Base-by-base conservation (phyloP, 2,888 invertebrate species). In the Trichopria drosophilae region DNA sequence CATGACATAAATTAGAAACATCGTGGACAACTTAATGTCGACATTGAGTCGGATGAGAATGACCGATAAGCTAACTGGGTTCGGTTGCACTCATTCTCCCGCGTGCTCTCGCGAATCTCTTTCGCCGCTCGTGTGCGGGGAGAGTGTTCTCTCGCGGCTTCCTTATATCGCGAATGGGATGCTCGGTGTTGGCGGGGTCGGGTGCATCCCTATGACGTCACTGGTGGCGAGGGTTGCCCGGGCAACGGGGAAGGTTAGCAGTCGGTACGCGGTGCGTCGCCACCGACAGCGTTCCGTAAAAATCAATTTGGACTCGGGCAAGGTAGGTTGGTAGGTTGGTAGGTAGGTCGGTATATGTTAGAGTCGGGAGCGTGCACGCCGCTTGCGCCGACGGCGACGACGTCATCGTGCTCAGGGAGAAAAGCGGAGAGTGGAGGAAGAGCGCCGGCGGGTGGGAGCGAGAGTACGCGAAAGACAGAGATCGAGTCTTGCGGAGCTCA, bases 261-360 rank as follows among this genome's bases (percentile, higher is more conserved):
- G 68, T 62, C 60, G 64, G 65, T 65, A 68, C 68, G 66, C 67
- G 62, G 62, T 51, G 69, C 67, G 72, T 69, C 73, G 71, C 71
- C 71, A 71, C 71, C 63, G 64, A 56, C 65, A 69, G 55, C 58
- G 63, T 65, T 59, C 60, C 68, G 72, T 73, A 74, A 74, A 74
- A 74, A 74, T 74, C 74, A 74, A 74, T 74, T 74, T 74, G 68
- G 67, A 69, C 68, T 35, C 66, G 68, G 5, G 31, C 31, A 31
- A n/a, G 43, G 32, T 66, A 68, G 68, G 70, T 64, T 42, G 43
- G 35, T 41, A 40, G 35, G 36, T 31, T 32, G 47, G 51, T 44
- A 52, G 56, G 52, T 57, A 39, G 59, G 52, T 57, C 48, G 53
- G 49, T 44, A 52, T n/a, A n/a, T 13, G 26, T 20, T 19, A n/a